These are phyloP conservation scores for Odontomachus brunneus DNA, from an alignment of 1,140 invertebrate genomes.

Conservation along the genomic window DNA sequence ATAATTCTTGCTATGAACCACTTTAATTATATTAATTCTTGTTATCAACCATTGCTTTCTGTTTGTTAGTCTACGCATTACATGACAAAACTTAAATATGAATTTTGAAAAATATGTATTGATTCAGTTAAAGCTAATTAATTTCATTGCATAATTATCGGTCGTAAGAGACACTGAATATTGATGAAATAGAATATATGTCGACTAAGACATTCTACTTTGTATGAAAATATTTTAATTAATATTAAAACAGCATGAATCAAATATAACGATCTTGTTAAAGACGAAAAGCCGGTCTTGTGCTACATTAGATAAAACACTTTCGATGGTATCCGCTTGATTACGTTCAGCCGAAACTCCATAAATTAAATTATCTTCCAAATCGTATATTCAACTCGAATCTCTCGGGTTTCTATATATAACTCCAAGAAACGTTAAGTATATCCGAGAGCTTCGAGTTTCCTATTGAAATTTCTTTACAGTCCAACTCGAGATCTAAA, in stretches of 20 bases:
- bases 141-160: no score
- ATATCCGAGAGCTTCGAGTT: not conserved
- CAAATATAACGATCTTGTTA: not conserved
- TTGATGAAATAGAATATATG: no score
- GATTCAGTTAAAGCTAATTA: no score
- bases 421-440: not conserved
- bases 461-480: no score
- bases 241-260: not conserved
- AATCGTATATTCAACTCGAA: not conserved
- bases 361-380: not conserved
- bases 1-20: no score
- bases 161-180: no score
- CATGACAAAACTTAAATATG: no score
- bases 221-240: not conserved
- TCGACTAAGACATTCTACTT: not conserved
- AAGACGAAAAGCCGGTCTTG: not conserved
- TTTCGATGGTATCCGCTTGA: not conserved
- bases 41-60: no score
- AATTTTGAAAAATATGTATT: no score
- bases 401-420: not conserved
- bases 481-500: not conserved
- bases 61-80: no score
- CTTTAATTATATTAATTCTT: no score
- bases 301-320: not conserved
- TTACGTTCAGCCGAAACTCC: not conserved